A percentile compares a stretch with the other conserved stretches of the same genome.
These are phyloP conservation scores for Parapsyche elsis DNA, from an alignment of 1,140 invertebrate species.

Conservation along the genomic window DNA sequence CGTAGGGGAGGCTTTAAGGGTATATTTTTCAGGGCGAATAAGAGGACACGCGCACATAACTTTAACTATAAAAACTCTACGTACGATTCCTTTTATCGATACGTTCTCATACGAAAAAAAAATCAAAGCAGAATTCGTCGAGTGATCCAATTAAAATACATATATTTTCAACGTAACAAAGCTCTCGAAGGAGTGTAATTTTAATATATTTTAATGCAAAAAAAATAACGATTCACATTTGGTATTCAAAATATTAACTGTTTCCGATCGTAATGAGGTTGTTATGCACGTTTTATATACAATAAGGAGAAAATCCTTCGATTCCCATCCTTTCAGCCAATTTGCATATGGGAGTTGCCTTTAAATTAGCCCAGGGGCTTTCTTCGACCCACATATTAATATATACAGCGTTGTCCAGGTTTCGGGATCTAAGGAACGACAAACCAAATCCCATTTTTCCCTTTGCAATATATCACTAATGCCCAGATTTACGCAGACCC, in stretches of 20 bases:
- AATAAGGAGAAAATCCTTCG: conserved; percentile 11
- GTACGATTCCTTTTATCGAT: too few relatives aligned
- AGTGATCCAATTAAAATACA: too few relatives aligned
- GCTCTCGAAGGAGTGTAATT: too few relatives aligned
- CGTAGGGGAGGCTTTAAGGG: background rate
- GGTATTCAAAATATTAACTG: too few relatives aligned
- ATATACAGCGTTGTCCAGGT: background rate
- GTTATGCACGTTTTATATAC: conserved; percentile 16
- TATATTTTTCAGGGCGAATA: too few relatives aligned
- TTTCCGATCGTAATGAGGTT: background rate
- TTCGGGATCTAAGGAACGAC: conserved; percentile 8
- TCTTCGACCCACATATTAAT: conserved; percentile 1
- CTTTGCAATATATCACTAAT: background rate
- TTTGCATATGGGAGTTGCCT: conserved; percentile 15
- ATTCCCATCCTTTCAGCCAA: conserved; percentile 19
- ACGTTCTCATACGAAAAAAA: too few relatives aligned
- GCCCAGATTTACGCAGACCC: background rate
- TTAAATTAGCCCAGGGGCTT: conserved; percentile 13
- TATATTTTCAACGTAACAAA: too few relatives aligned
- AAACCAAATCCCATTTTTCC: conserved; percentile 7
- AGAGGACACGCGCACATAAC: too few relatives aligned
- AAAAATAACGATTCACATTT: too few relatives aligned
- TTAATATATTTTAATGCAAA: too few relatives aligned
- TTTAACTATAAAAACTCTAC: too few relatives aligned
- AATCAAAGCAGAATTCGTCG: too few relatives aligned